phyloP scores from a whole-genome alignment of 2,113 vertebrate genomes.

The Podarcis raffonei region DNA sequence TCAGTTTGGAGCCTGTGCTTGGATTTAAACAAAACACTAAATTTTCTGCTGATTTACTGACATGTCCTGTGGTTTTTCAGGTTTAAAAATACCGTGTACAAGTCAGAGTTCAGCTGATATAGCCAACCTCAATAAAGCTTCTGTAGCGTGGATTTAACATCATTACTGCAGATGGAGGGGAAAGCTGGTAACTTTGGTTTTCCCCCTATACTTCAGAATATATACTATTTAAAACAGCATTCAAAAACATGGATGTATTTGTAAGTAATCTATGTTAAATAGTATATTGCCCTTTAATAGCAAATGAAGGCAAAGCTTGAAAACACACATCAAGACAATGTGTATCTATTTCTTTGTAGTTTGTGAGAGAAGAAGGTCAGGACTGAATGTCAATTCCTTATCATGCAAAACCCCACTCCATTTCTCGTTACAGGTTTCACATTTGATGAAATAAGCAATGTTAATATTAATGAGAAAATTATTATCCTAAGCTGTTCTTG shows the following conservation, averaged over 20 bases:
- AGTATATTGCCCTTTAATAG: not conserved
- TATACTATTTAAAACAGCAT: not conserved
- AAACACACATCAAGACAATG: not conserved
- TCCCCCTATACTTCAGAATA: not conserved
- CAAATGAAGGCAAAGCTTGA: not conserved
- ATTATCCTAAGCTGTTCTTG: not conserved
- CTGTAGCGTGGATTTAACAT: not conserved
- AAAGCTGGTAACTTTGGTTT: not conserved
- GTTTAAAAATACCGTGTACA: not conserved
- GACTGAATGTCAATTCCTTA: not conserved
- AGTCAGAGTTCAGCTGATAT: not conserved
- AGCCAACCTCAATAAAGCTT: not conserved
- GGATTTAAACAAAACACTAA: not conserved
- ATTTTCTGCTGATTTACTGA: conserved; percentile 7
- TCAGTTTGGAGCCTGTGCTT: not conserved
- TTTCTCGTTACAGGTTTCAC: not conserved
- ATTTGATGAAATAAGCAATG: too few species aligned
- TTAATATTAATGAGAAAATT: not conserved
- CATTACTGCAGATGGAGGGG: not conserved
- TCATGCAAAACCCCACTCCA: not conserved
- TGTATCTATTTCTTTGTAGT: not conserved
- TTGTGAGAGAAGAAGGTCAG: not conserved
- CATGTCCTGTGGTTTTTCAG: not conserved
- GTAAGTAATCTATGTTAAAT: not conserved
- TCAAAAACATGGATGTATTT: not conserved